Percentiles rank a stretch among this genome's conserved stretches.
Conservation (phyloP, 2,888 invertebrate genomes). For the Julus scanicus region DNA sequence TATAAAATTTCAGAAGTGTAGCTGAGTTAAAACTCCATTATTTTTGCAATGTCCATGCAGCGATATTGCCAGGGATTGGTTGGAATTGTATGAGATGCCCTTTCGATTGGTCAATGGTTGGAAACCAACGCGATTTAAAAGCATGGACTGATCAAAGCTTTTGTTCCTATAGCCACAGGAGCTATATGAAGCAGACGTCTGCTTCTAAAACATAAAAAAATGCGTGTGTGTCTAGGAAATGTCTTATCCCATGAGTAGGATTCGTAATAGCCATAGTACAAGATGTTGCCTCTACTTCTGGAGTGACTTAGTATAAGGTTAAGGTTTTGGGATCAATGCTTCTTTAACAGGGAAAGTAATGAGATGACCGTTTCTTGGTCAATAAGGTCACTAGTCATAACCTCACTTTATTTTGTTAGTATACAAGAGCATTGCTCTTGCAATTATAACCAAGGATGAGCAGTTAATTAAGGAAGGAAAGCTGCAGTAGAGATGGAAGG, state of each 20-base stretch:
- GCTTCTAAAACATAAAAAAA: neutral
- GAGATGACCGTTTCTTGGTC: constrained; percentile 16
- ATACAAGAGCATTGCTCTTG: neutral
- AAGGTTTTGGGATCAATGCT: constrained; percentile 10
- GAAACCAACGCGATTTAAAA: neutral
- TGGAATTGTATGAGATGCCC: neutral
- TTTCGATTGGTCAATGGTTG: neutral
- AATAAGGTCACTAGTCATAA: neutral
- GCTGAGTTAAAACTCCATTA: neutral
- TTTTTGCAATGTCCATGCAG: constrained; percentile 14
- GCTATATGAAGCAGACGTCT: neutral
- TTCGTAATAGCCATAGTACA: neutral
- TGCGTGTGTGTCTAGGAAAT: too few species aligned
- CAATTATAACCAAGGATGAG: neutral
- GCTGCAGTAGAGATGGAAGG: too few species aligned
- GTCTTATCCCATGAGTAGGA: neutral
- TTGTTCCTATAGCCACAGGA: neutral
- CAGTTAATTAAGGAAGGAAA: neutral
- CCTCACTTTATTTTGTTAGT: neutral
- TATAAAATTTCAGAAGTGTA: constrained; percentile 20
- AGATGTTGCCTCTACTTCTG: neutral
- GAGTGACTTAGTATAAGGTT: neutral
- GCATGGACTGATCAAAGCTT: neutral
- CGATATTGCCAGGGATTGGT: neutral
- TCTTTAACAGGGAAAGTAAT: neutral